Evolutionary conservation across 2,888 invertebrate species (phyloP), one percentile per base, ranked within the genome.

Genomic region (Congeria kusceri): DNA sequence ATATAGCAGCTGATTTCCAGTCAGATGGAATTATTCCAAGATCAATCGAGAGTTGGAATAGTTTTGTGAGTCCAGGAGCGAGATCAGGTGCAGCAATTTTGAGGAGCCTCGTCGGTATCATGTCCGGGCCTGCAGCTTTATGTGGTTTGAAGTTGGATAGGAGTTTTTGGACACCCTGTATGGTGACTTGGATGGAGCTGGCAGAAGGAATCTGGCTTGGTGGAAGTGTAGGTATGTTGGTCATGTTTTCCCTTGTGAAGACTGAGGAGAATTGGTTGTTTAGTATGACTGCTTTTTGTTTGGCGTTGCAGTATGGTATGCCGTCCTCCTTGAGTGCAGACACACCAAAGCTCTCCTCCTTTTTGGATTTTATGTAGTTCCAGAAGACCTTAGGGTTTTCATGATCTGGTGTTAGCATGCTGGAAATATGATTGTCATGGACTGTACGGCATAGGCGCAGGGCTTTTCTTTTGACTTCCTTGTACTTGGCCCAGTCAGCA

Each of bases 1-100:
- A 61, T 5, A 86, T 76, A 49, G 68, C 23, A 11, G 84, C 85
- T 9, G 58, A 23, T 32, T 78, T 67, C 64, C 46, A 80, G 70
- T 82, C 82, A 73, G 69, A 72, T 78, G 82, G 80, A 44, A 66
- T 44, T 29, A 25, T 15, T 13, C 47, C 59, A 39, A 64, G 70
- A 56, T 62, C 47, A 39, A 71, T 25, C 13, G 83, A 86, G n/a
- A 65, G 53, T 49, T 75, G 39, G 70, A 74, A 79, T 1, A 83
- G 47, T 3, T 64, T 39, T 15, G 81, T 66, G 1, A 85, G 59
- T 3, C 69, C 61, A 46, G 77, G 75, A 7, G 80, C 61, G 1
- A 83, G 3, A 11, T 70, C 59, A 15, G 44, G 15, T 15, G 77
- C 73, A n/a, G 73, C 29, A 27, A 71, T 76, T 47, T 72, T 73